phyloP scores from a whole-genome alignment of 2,113 vertebrate genomes.

The Sinocyclocheilus rhinocerous region DNA sequence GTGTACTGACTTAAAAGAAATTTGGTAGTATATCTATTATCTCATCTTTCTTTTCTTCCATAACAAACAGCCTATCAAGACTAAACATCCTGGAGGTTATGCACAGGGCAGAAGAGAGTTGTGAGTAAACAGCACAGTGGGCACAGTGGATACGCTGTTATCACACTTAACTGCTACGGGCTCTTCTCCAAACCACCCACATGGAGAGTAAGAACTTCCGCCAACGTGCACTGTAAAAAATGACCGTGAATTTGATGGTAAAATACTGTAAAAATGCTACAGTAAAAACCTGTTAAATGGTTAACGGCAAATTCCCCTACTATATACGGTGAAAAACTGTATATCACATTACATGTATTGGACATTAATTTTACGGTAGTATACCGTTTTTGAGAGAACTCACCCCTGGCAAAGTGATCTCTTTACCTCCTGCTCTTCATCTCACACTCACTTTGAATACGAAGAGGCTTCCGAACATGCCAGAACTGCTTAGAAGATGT shows the following conservation, averaged over 20 bases:
- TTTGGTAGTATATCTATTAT: conserved; percentile 22
- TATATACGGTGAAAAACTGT: too few species aligned
- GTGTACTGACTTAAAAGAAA: conserved; percentile 27
- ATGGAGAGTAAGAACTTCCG: conserved; percentile 34
- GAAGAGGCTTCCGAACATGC: not conserved
- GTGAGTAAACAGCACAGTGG: conserved; percentile 39
- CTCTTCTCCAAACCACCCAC: conserved; percentile 50
- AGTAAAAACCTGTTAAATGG: too few species aligned
- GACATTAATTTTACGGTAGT: too few species aligned
- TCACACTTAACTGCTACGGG: conserved; percentile 38
- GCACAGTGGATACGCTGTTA: conserved; percentile 34
- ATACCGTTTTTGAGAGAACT: conserved; percentile 28
- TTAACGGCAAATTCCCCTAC: too few species aligned
- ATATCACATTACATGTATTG: too few species aligned
- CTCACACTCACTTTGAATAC: not conserved
- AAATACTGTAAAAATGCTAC: too few species aligned
- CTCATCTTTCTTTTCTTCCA: conserved; percentile 12
- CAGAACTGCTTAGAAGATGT: not conserved
- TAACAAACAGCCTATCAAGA: conserved; percentile 16
- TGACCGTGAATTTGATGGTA: too few species aligned
- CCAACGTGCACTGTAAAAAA: too few species aligned
- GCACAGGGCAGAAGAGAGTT: conserved; percentile 29
- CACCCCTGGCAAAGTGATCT: conserved; percentile 12
- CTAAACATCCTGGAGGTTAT: conserved; percentile 34
- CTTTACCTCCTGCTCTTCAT: conserved; percentile 43